phyloP scores from a whole-genome alignment of 2,797 vertebrate species.

The Sebastes oblongus region DNA sequence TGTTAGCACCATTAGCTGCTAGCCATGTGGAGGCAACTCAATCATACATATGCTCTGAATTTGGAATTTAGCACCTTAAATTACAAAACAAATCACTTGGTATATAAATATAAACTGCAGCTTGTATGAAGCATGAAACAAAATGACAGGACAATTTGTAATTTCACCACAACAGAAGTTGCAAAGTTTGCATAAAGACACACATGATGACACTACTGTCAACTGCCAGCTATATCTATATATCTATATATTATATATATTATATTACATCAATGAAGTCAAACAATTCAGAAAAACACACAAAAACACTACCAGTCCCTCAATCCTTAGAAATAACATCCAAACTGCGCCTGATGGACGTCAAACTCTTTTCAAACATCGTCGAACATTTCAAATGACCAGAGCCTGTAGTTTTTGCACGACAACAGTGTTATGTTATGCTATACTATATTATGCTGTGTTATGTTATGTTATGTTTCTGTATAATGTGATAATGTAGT shows the following conservation, averaged over 20 bases:
- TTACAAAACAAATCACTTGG: too few relatives aligned
- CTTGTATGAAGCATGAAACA: too few relatives aligned
- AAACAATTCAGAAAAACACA: neutral
- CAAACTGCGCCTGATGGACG: neutral
- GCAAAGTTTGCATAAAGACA: neutral
- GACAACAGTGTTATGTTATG: neutral
- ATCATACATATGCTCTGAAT: too few relatives aligned
- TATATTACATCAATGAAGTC: neutral
- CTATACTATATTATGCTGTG: neutral
- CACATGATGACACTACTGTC: too few relatives aligned
- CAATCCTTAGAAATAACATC: neutral
- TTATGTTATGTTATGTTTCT: neutral
- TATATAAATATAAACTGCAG: too few relatives aligned
- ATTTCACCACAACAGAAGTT: neutral
- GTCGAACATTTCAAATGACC: neutral
- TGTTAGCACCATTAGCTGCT: neutral
- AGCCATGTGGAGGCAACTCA: neutral
- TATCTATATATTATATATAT: neutral
- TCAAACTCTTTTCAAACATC: neutral
- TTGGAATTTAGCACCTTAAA: too few relatives aligned
- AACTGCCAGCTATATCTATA: neutral
- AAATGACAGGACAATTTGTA: neutral
- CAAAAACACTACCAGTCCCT: neutral
- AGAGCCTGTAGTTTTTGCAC: neutral
- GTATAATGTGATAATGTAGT: conserved; percentile 5